Conservation (phyloP, 2,888 invertebrate genomes). For the Noctua janthe region DNA sequence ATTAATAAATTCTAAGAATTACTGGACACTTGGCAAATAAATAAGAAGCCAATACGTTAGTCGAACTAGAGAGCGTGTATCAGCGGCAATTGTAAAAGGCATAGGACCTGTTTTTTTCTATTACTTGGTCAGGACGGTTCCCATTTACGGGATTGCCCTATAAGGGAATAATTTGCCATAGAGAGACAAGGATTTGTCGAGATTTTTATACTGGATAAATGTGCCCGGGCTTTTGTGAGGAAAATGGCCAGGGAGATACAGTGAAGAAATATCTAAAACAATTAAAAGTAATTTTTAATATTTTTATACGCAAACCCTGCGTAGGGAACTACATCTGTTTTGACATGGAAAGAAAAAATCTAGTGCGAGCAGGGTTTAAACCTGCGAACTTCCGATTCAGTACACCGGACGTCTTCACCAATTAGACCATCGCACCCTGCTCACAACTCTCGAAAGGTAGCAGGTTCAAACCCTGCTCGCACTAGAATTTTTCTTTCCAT, state of each 20-base stretch:
- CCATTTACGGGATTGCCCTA: not conserved
- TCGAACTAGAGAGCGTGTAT: not conserved
- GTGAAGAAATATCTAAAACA: not conserved
- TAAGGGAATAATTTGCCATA: conserved; percentile 30
- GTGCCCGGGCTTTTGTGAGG: not conserved
- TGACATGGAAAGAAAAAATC: too few relatives aligned
- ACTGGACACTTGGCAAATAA: conserved; percentile 21
- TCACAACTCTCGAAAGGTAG: too few relatives aligned
- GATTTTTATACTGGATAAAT: not conserved
- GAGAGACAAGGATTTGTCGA: not conserved
- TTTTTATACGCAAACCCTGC: too few relatives aligned
- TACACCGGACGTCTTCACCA: too few relatives aligned
- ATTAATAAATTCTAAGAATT: conserved; percentile 36
- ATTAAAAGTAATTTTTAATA: not conserved
- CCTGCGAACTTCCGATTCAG: too few relatives aligned
- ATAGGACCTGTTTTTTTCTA: conserved; percentile 2
- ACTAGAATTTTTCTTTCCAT: too few relatives aligned
- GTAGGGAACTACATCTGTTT: too few relatives aligned
- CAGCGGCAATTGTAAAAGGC: conserved; percentile 23
- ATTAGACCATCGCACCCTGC: too few relatives aligned
- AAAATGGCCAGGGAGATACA: not conserved
- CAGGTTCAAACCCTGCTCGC: too few relatives aligned
- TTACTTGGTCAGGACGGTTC: not conserved
- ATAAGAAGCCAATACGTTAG: conserved; percentile 5
- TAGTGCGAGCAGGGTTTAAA: too few relatives aligned